A percentile compares a stretch with the other conserved stretches of the same genome.
These are phyloP conservation scores for Campylorhamphus procurvoides DNA, from an alignment of 2,113 vertebrate genomes.

Conservation along the genomic window DNA sequence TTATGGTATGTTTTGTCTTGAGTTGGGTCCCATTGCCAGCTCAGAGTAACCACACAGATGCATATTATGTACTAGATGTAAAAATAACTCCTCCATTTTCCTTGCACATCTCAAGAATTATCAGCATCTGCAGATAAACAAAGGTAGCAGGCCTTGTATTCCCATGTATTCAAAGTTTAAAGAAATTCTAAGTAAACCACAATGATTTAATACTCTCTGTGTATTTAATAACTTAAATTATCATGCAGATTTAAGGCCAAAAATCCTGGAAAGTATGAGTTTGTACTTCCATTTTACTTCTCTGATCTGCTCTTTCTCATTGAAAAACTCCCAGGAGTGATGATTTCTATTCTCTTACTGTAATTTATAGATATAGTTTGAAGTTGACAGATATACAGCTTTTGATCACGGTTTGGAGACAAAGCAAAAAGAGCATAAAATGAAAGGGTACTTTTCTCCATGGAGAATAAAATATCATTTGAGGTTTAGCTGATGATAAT, in stretches of 20 bases:
- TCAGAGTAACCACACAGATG: not conserved
- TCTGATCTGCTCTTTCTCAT: conserved; percentile 58
- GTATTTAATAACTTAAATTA: conserved; percentile 9
- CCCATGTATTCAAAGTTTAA: not conserved
- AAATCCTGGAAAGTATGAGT: conserved; percentile 40
- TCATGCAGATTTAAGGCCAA: conserved; percentile 27
- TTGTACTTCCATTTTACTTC: conserved; percentile 51
- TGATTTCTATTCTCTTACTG: conserved; percentile 37
- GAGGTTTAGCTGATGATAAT: conserved; percentile 22
- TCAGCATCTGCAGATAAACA: not conserved
- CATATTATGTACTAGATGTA: not conserved
- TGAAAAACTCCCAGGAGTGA: conserved; percentile 25
- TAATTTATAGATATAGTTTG: conserved; percentile 49
- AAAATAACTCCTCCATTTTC: not conserved
- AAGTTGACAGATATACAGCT: conserved; percentile 41
- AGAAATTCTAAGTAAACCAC: conserved; percentile 8
- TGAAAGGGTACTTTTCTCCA: not conserved
- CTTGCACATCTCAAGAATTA: not conserved
- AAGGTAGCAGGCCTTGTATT: not conserved
- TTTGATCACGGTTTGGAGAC: conserved; percentile 60
- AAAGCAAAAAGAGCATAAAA: not conserved
- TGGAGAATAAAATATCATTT: not conserved
- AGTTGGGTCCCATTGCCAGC: not conserved
- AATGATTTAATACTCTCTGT: conserved; percentile 16
- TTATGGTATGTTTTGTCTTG: not conserved